Base-by-base conservation (phyloP, 2,113 vertebrate species). In the Parus major region DNA sequence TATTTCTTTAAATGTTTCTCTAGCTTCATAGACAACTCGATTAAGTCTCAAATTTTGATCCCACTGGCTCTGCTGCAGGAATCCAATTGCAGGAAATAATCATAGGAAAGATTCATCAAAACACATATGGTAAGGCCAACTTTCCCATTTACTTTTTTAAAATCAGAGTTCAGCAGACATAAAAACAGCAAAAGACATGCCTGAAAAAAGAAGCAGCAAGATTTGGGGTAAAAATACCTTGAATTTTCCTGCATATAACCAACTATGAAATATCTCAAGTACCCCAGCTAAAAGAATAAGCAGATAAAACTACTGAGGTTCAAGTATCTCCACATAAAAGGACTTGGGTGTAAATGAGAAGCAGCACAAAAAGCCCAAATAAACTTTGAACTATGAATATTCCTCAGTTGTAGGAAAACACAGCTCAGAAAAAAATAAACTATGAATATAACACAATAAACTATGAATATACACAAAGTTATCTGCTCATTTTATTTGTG, bases 41-140 rank as follows among this genome's bases (percentile, higher is more conserved):
- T 65, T 76, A 47, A 80, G 22, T n/a, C 59, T 81, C 82, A 46
- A 17, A 75, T 84, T 87, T 73, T 85, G 65, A 78, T 53, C 41
- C 52, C 41, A 59, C 23, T n/a, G 47, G 44, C 29, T 88, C 68
- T 87, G 47, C 70, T 86, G 68, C 21, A 77, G 31, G 76, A 87
- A 82, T 94, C 57, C 41, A 78, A 42, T 7, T 93, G 69, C 82
- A 91, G 90, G 52, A 91, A 91, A 87, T 36, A 93, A 87, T 70
- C 22, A 82, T 11, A 63, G 15, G 60, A 87, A 90, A 89, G 47
- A 79, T 50, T 71, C 16, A 82, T 78, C 78, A 95, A 80, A 82
- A 87, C 25, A 55, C 28, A 52, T 28, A 59, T 39, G 39, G 47
- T 53, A 63, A 66, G 16, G 35, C 20, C 8, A 82, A 20, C 23